Conservation (phyloP, 2,113 vertebrate genomes). For the Tapirus terrestris region DNA sequence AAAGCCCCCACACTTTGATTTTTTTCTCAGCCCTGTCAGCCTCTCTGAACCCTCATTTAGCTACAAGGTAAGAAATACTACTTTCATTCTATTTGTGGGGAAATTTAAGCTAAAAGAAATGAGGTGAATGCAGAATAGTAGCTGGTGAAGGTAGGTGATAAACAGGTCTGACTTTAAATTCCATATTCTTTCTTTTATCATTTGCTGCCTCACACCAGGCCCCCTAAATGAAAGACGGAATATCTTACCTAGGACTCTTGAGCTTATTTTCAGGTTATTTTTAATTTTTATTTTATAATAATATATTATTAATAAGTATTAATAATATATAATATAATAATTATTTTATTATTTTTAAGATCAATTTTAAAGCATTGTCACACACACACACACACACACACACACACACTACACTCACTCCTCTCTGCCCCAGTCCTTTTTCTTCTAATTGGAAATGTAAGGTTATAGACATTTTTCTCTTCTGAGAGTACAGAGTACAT, state of each 20-base stretch:
- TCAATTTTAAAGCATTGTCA: neutral
- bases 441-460: conserved; percentile 71
- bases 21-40: neutral
- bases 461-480: conserved; percentile 65
- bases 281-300: too few species aligned
- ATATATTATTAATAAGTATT: too few species aligned
- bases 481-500: neutral
- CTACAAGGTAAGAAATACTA: neutral
- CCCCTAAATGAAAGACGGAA: neutral
- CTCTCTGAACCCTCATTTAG: neutral
- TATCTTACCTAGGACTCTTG: neutral
- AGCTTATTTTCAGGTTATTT: conserved; percentile 3
- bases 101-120: neutral
- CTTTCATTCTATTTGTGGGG: neutral
- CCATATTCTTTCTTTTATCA: neutral
- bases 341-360: neutral
- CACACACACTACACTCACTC: neutral
- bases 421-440: neutral
- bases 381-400: neutral
- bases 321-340: too few species aligned
- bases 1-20: neutral
- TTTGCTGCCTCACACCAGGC: neutral
- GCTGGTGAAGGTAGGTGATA: neutral
- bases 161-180: neutral
- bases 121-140: neutral